Evolutionary conservation across 1,140 invertebrate species (phyloP).

Genomic region (Drosophila ficusphila): DNA sequence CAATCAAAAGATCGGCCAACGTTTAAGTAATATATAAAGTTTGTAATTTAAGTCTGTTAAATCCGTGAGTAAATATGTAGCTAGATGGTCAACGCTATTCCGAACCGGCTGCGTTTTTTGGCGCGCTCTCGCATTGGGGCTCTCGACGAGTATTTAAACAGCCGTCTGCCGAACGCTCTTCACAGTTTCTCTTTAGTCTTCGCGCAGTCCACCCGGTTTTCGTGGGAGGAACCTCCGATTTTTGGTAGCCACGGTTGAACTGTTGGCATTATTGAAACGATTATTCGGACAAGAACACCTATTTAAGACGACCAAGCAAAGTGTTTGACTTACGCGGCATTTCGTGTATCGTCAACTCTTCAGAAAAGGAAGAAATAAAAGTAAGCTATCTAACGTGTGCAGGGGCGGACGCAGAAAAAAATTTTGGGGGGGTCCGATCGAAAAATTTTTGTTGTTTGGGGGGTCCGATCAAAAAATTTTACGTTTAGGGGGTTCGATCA

Average conservation of each 20-base stretch:
- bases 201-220: slow-evolving; percentile 24
- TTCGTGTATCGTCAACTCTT: slow-evolving; percentile 1
- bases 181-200: slow-evolving; percentile 29
- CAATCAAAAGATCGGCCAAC: no score
- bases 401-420: no score
- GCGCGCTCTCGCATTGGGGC: slow-evolving; percentile 2
- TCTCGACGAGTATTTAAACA: slow-evolving; percentile 34
- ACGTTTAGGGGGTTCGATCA: no score
- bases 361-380: slow-evolving; percentile 2
- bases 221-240: slow-evolving; percentile 15
- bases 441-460: no score
- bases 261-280: slow-evolving; percentile 28
- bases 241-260: slow-evolving; percentile 16
- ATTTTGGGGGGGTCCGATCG: no score
- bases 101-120: slow-evolving; percentile 13
- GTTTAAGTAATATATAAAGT: no score
- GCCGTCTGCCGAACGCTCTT: neutral
- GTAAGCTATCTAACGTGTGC: slow-evolving; percentile 19
- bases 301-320: slow-evolving; percentile 1
- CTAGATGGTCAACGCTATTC: neutral
- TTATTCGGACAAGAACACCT: slow-evolving; percentile 28
- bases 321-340: slow-evolving; percentile 9
- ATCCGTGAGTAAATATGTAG: neutral
- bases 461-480: no score
- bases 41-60: no score